A percentile compares a stretch with the other conserved stretches of the same genome.
phyloP scores from a whole-genome alignment of 2,888 invertebrate species.

The Ctenicera cuprea region DNA sequence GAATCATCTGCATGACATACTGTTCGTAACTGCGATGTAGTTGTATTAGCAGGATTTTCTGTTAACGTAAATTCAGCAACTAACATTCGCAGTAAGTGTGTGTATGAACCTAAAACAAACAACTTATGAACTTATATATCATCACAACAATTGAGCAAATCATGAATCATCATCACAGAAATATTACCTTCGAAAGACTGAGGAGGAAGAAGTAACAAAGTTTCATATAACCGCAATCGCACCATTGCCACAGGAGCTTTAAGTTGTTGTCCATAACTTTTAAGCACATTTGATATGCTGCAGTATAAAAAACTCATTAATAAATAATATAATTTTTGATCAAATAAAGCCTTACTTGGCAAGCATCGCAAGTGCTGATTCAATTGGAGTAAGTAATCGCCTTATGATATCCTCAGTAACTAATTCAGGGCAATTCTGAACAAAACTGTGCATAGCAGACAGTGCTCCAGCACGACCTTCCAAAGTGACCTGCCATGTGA shows the following conservation, averaged over 20 bases:
- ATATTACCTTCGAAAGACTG: conserved; percentile 85
- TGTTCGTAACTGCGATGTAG: conserved; percentile 87
- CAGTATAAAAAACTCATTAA: conserved; percentile 57
- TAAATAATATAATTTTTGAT: background rate
- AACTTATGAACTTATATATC: background rate
- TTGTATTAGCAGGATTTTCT: conserved; percentile 94
- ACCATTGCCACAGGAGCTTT: conserved; percentile 97
- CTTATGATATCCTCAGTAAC: conserved; percentile 94
- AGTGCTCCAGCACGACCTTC: conserved; percentile 97
- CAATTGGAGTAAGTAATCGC: conserved; percentile 92
- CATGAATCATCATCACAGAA: too few species aligned
- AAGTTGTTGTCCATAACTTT: conserved; percentile 92
- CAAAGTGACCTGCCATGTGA: conserved; percentile 99
- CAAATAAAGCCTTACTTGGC: conserved; percentile 82
- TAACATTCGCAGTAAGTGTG: conserved; percentile 91
- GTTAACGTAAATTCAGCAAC: conserved; percentile 96
- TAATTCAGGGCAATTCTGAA: conserved; percentile 92
- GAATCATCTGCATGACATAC: conserved; percentile 93
- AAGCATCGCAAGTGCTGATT: conserved; percentile 96
- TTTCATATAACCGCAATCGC: conserved; percentile 93
- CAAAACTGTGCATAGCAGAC: conserved; percentile 95
- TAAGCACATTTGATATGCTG: conserved; percentile 89
- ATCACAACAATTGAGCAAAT: too few species aligned
- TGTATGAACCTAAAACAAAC: conserved; percentile 80
- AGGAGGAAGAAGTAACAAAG: conserved; percentile 85